A percentile compares a stretch with the other conserved stretches of the same genome.
Evolutionary conservation across 30 jellyfish, hydroid and myxozoan genomes (phyloP).

Genomic region (Aurelia aurita complex sp. Pacific): DNA sequence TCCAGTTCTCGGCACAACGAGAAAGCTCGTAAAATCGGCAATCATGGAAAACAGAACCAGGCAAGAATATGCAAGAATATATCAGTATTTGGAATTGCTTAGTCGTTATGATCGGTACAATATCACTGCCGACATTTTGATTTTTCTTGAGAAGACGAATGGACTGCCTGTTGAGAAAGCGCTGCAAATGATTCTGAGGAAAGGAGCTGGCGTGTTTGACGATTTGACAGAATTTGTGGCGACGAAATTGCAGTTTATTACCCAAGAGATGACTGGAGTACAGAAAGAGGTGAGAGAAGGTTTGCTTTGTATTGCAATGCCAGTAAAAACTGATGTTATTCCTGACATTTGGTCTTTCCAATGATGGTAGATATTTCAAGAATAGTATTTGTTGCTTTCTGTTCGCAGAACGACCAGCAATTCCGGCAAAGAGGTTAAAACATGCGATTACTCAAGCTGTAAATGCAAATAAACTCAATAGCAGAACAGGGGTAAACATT

Average conservation of each 20-base stretch:
- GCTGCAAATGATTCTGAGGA: slow-evolving; percentile 18
- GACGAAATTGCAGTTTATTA: slow-evolving; percentile 3
- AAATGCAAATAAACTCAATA: too few species aligned
- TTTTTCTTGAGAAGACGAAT: slow-evolving; percentile 1
- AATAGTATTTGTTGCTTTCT: too few species aligned
- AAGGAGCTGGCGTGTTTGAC: slow-evolving; percentile 16
- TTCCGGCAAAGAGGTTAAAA: too few species aligned
- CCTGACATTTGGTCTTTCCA: too few species aligned
- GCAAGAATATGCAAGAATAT: neutral
- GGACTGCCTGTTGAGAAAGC: slow-evolving; percentile 26
- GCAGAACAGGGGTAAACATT: too few species aligned
- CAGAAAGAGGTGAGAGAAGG: slow-evolving; percentile 25
- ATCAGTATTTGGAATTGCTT: neutral
- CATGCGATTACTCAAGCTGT: too few species aligned
- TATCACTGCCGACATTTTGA: slow-evolving; percentile 1
- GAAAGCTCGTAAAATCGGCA: neutral
- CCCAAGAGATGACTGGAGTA: neutral
- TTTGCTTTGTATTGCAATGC: too few species aligned
- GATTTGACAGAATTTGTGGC: neutral
- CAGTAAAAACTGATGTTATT: too few species aligned
- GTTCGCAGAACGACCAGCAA: too few species aligned
- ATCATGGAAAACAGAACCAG: neutral
- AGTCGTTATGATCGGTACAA: slow-evolving; percentile 2
- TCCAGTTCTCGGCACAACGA: slow-evolving; percentile 21
- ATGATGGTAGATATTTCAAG: too few species aligned